Base-by-base conservation (phyloP, 2,797 vertebrate species). In the Yasuhikotakia modesta region DNA sequence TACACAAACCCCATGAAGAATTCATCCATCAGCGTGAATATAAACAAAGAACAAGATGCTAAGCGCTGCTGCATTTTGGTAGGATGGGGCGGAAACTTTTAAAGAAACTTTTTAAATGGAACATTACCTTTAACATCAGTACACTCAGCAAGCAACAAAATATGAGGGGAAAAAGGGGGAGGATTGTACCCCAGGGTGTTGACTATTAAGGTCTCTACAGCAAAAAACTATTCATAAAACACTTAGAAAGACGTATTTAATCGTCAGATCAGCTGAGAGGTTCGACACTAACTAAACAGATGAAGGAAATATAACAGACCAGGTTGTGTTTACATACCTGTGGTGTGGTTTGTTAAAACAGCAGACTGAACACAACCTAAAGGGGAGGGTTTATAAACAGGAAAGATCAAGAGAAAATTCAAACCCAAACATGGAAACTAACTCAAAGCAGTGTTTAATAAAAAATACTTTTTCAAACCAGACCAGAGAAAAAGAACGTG, bases 71-170 rank as follows among this genome's bases (percentile, higher is more conserved):
- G 46, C 70, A 64, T 24, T 57, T 32, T 22, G 46, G 50, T 45
- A 14, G 45, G n/a, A 52, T 1, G 27, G 60, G 32, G 60, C 10
- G 10, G 27, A 8, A 58, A 53, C 50, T 64, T 70, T 24, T 21
- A 69, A 77, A 78, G 32, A 46, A 65, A 78, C 58, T 46, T 55
- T 65, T 71, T 35, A 71, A 46, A 72, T 66, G 69, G 68, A 72
- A 64, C 76, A 78, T 78, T 78, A 78, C 45, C 76, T 78, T 50
- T 53, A 78, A 30, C 76, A 55, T 71, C 24, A 53, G 27, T 63
- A 12, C 32, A 65, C 76, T 46, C 76, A 78, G 76, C 69, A 57
- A 57, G 76, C 22, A 22, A 22, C 48, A 45, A 39, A 55, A 45
- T 66, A 22, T 46, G 71, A 71, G n/a, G 6, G 30, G n/a, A n/a